A percentile compares a stretch with the other conserved stretches of the same genome.
phyloP scores from a whole-genome alignment of 2,113 vertebrate genomes.

The Pelecanoides urinatrix region DNA sequence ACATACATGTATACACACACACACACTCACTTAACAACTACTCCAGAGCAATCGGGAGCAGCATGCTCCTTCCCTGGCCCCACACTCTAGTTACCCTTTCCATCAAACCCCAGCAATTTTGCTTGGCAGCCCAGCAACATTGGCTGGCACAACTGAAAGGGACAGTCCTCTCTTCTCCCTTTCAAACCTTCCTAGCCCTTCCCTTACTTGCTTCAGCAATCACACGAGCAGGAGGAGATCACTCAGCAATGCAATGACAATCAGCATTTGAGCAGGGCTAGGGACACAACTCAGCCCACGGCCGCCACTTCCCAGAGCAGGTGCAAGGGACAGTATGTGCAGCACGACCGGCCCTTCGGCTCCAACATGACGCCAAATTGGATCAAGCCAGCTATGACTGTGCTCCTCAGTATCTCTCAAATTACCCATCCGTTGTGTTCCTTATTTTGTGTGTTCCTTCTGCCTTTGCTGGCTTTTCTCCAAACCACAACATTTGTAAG shows the following conservation, averaged over 20 bases:
- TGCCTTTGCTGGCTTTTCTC: neutral
- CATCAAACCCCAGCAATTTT: neutral
- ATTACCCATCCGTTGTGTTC: neutral
- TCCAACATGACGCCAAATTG: neutral
- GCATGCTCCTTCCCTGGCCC: neutral
- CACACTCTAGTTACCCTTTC: neutral
- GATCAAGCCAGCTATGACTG: neutral
- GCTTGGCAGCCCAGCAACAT: neutral
- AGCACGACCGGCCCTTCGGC: neutral
- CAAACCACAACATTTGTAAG: constrained; percentile 8
- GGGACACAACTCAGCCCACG: accelerated
- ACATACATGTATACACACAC: neutral
- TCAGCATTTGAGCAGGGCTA: neutral
- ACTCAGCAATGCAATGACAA: neutral
- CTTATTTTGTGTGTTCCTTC: neutral
- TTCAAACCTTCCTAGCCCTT: neutral
- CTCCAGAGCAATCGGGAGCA: neutral
- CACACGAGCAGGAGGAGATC: neutral
- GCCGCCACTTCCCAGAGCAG: neutral
- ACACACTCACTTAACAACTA: neutral
- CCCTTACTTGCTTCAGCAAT: neutral
- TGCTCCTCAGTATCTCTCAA: neutral
- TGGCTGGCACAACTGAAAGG: neutral
- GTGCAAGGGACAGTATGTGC: neutral
- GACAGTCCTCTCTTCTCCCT: neutral